A percentile compares a stretch with the other conserved stretches of the same genome.
phyloP scores from a whole-genome alignment of 2,113 vertebrate species.

The Cyanoderma ruficeps region DNA sequence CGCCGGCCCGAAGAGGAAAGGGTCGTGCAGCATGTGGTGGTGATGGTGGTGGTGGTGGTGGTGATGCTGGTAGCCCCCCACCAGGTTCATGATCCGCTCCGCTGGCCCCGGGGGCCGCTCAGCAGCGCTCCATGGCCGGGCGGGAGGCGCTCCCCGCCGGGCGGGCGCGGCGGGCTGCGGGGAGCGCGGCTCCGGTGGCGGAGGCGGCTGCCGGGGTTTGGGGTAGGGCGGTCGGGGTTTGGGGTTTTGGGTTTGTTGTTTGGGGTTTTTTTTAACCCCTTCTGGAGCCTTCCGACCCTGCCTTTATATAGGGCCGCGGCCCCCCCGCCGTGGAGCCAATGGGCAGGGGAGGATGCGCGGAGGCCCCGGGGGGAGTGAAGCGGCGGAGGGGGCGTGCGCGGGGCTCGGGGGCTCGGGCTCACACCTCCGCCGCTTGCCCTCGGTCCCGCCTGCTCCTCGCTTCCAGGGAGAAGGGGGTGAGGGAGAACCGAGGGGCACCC shows the following conservation, averaged over 20 bases:
- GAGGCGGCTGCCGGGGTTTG: not conserved
- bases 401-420: not conserved
- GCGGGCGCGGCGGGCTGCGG: not conserved
- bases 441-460: not conserved
- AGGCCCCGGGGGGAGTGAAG: slow-evolving; percentile 21
- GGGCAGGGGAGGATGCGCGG: slow-evolving; percentile 58
- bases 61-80: slow-evolving; percentile 87
- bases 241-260: not conserved
- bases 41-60: slow-evolving; percentile 86
- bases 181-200: not conserved
- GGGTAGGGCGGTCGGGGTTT: not conserved
- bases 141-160: slow-evolving; percentile 23
- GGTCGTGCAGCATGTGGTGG: slow-evolving; percentile 85
- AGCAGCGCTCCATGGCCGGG: slow-evolving; percentile 39
- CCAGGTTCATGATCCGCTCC: slow-evolving; percentile 86
- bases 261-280: slow-evolving; percentile 69
- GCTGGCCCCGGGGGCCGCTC: slow-evolving; percentile 51
- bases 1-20: slow-evolving; percentile 85
- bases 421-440: not conserved
- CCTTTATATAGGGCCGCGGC: slow-evolving; percentile 78
- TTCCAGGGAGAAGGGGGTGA: not conserved
- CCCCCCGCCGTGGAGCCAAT: slow-evolving; percentile 75
- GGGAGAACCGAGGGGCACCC: not conserved
- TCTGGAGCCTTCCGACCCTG: slow-evolving; percentile 64
- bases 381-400: slow-evolving; percentile 59